phyloP scores from a whole-genome alignment of 2,797 vertebrate species.

The Acanthurus lineatus region DNA sequence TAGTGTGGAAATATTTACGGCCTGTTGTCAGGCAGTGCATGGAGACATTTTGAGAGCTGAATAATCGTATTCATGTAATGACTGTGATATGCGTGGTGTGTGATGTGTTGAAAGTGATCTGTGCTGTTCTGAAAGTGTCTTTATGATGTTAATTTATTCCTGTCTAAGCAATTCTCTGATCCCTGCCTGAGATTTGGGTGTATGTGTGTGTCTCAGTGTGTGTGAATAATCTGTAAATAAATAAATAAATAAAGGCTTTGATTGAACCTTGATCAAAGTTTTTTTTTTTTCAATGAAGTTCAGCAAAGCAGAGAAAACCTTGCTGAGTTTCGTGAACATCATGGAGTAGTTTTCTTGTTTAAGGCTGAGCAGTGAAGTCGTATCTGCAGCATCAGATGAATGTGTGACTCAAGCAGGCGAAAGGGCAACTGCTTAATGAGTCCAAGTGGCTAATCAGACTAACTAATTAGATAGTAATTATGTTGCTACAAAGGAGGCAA shows the following conservation, averaged over 20 bases:
- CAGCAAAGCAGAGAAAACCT: not conserved
- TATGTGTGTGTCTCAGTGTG: not conserved
- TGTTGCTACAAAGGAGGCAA: not conserved
- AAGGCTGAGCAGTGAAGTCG: not conserved
- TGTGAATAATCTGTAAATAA: slow-evolving; percentile 27
- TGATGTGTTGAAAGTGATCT: slow-evolving; percentile 24
- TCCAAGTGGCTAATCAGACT: slow-evolving; percentile 8
- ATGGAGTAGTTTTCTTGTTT: not conserved
- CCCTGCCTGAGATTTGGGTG: slow-evolving; percentile 11
- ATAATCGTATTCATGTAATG: slow-evolving; percentile 19
- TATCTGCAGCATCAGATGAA: slow-evolving; percentile 3
- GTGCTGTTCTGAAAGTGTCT: slow-evolving; percentile 28
- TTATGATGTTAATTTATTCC: slow-evolving; percentile 55
- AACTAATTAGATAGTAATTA: slow-evolving; percentile 16
- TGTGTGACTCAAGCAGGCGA: slow-evolving; percentile 26
- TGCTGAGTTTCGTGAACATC: not conserved
- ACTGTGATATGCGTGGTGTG: slow-evolving; percentile 32
- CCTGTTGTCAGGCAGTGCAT: slow-evolving; percentile 37
- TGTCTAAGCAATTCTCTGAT: slow-evolving; percentile 28
- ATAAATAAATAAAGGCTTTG: slow-evolving; percentile 48
- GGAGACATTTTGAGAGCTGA: slow-evolving; percentile 37
- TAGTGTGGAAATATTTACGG: slow-evolving; percentile 1
- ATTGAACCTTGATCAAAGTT: slow-evolving; percentile 21
- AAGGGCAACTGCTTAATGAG: slow-evolving; percentile 14
- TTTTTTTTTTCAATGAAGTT: not conserved